Evolutionary conservation across 1,140 invertebrate genomes (phyloP), one percentile per base, ranked within the genome.

Genomic region (Daktulosphaira vitifoliae): DNA sequence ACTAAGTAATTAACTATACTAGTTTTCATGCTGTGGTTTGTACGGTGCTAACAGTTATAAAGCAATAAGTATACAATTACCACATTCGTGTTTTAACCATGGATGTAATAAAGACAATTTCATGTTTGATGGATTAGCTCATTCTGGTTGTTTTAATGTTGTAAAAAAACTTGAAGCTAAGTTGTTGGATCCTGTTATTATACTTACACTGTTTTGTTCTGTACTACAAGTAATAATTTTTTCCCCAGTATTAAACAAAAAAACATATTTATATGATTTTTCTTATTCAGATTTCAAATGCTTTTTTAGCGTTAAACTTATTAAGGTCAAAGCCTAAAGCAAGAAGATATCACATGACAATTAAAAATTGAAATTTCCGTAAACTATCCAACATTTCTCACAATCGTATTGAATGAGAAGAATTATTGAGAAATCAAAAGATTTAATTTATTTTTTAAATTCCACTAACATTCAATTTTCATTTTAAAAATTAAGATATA

Each of bases 341-440:
- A 29, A 62, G 56, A 62, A 62, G 56, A 46, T 62, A 62, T 15
- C 42, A 62, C 22, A 44, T 56, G n/a, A n/a, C n/a, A n/a, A n/a
- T n/a, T n/a, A n/a, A n/a, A n/a, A n/a, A n/a, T n/a, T n/a, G n/a
- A n/a, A n/a, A n/a, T n/a, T n/a, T n/a, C n/a, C n/a, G n/a, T n/a
- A n/a, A n/a, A n/a, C n/a, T n/a, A n/a, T n/a, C n/a, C n/a, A n/a
- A n/a, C n/a, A n/a, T n/a, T n/a, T n/a, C n/a, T n/a, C n/a, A n/a
- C n/a, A n/a, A n/a, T n/a, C n/a, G n/a, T n/a, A n/a, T n/a, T n/a
- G n/a, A n/a, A n/a, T n/a, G n/a, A n/a, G n/a, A n/a, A n/a, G n/a
- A n/a, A n/a, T n/a, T n/a, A n/a, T n/a, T n/a, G n/a, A n/a, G n/a
- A n/a, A n/a, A n/a, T n/a, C n/a, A n/a, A n/a, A n/a, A n/a, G n/a